phyloP scores from a whole-genome alignment of 30 jellyfish, hydroid and myxozoan genomes.

The Cassiopea xamachana region DNA sequence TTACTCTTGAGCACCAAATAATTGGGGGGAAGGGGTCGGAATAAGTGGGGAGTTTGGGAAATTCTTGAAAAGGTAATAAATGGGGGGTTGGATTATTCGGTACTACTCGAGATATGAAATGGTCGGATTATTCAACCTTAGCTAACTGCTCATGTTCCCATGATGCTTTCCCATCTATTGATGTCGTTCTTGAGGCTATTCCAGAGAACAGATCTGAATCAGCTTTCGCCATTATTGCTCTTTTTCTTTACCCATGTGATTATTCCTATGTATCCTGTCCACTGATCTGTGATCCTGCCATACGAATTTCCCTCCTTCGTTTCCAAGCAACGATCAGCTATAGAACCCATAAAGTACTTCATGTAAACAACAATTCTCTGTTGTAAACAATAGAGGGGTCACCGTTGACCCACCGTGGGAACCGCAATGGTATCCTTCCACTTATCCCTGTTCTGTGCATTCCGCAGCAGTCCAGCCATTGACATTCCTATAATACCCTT shows the following conservation, averaged over 20 bases:
- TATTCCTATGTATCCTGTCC: background rate
- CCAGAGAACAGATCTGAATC: background rate
- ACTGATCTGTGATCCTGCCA: too few species aligned
- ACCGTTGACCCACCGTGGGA: too few species aligned
- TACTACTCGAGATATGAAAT: background rate
- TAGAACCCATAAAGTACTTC: background rate
- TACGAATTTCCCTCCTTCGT: background rate
- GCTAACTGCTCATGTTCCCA: slow-evolving; percentile 81
- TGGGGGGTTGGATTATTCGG: background rate
- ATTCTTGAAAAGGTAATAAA: background rate
- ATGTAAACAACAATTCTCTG: too few species aligned
- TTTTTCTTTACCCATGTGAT: background rate
- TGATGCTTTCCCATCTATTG: slow-evolving; percentile 16
- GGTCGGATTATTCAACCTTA: slow-evolving; percentile 20
- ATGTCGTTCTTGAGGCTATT: background rate
- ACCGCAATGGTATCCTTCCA: too few species aligned
- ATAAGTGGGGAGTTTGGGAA: background rate
- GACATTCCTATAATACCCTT: too few species aligned
- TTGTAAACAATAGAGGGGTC: too few species aligned
- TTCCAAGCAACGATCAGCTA: background rate
- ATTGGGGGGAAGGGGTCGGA: too few species aligned
- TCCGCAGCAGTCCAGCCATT: too few species aligned
- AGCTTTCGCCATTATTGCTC: background rate
- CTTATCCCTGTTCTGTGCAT: too few species aligned
- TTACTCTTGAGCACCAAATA: background rate